A percentile compares a stretch with the other conserved stretches of the same genome.
Conservation (phyloP, 2,888 invertebrate genomes). For the Coenonympha glycerion region DNA sequence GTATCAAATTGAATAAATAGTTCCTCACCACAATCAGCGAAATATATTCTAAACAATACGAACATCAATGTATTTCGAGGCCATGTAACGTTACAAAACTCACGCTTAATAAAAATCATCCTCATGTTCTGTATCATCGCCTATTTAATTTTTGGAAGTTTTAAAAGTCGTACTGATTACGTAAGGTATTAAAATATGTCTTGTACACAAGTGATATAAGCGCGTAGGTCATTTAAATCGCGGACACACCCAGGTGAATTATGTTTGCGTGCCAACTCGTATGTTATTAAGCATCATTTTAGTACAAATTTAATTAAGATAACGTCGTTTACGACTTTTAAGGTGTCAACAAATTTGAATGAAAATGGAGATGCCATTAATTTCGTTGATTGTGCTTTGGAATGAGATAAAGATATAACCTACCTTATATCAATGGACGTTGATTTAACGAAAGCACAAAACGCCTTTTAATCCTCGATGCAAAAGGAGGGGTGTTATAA, state of each 20-base stretch:
- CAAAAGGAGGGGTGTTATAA: too few species aligned
- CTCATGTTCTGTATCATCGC: too few species aligned
- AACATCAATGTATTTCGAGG: too few species aligned
- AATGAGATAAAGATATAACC: too few species aligned
- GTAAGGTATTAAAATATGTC: neutral
- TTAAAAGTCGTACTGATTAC: neutral
- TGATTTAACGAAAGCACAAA: too few species aligned
- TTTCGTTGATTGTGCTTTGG: neutral
- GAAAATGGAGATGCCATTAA: neutral
- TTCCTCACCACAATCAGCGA: too few species aligned
- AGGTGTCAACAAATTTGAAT: slow-evolving; percentile 10
- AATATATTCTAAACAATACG: too few species aligned
- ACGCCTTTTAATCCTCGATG: too few species aligned
- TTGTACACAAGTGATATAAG: slow-evolving; percentile 51
- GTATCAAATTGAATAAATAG: too few species aligned
- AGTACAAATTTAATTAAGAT: slow-evolving; percentile 34
- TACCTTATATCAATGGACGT: too few species aligned
- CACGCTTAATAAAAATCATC: too few species aligned
- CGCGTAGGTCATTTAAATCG: slow-evolving; percentile 59
- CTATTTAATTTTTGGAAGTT: neutral
- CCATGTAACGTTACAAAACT: too few species aligned
- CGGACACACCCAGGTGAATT: slow-evolving; percentile 51
- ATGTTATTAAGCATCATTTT: slow-evolving; percentile 41
- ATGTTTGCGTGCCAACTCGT: slow-evolving; percentile 55
- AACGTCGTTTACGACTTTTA: slow-evolving; percentile 7